A percentile compares a stretch with the other conserved stretches of the same genome.
Evolutionary conservation across 92 coral and sea anemone species (phyloP).

Genomic region (Epizoanthus scotinus): DNA sequence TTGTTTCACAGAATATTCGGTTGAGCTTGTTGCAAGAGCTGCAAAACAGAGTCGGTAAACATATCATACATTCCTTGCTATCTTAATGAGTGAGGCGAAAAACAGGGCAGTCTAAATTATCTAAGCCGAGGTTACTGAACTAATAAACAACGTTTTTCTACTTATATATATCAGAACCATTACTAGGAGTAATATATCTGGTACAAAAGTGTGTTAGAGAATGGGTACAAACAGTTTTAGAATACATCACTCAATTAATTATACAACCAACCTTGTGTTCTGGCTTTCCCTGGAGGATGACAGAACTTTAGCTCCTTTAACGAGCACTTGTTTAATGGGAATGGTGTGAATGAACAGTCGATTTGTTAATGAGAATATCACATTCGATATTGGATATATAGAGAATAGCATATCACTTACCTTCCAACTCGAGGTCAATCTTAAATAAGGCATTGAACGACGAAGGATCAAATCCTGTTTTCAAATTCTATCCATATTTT

Average conservation of each 20-base stretch:
- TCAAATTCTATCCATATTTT: constrained; percentile 3
- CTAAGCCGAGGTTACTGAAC: no score
- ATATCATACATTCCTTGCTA: no score
- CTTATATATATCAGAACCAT: no score
- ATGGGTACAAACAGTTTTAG: background rate
- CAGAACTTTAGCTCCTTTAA: background rate
- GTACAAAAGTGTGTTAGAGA: background rate
- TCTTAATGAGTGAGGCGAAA: no score
- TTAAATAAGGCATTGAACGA: constrained; percentile 1
- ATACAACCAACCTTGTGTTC: background rate
- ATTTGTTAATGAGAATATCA: constrained; percentile 5
- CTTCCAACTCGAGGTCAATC: constrained; percentile 1
- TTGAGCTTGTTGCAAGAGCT: no score
- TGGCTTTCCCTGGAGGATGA: background rate
- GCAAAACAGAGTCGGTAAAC: no score
- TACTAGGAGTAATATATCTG: no score
- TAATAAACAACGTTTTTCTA: no score
- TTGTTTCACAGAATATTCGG: no score
- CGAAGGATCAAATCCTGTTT: constrained; percentile 25
- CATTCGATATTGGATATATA: background rate
- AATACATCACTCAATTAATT: background rate
- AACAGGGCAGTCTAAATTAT: no score
- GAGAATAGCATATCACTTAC: background rate
- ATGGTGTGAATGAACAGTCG: background rate
- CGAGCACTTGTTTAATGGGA: background rate